Evolutionary conservation across 2,113 vertebrate genomes (phyloP).

Genomic region (Brachirus orientalis): DNA sequence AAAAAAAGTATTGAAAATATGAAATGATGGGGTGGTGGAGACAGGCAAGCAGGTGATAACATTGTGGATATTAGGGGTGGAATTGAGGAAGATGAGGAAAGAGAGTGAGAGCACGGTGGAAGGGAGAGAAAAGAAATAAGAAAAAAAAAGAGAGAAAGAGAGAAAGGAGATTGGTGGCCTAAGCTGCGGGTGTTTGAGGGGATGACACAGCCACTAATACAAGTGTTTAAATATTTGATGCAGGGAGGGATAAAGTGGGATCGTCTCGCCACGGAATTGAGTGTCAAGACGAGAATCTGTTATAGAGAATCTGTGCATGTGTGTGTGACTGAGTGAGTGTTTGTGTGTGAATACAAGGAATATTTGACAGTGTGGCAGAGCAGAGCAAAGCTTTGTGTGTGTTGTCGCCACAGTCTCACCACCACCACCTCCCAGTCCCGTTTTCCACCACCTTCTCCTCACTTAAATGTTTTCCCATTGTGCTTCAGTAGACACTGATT

Average conservation of each 20-base stretch:
- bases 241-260: constrained; percentile 98
- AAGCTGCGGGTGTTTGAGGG: constrained; percentile 91
- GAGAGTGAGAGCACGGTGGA: constrained; percentile 61
- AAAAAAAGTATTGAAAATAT: constrained; percentile 85
- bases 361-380: constrained; percentile 70
- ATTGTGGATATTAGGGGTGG: constrained; percentile 91
- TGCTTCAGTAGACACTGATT: constrained; percentile 96
- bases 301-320: constrained; percentile 93
- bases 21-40: constrained; percentile 88
- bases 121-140: constrained; percentile 65
- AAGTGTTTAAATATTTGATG: constrained; percentile 99
- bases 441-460: constrained; percentile 79
- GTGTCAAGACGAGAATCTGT: constrained; percentile 99
- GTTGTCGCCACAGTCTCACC: constrained; percentile 84
- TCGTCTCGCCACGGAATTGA: constrained; percentile 99
- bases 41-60: constrained; percentile 93
- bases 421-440: constrained; percentile 10
- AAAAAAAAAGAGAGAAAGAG: constrained; percentile 31
- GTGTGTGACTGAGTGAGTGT: constrained; percentile 42
- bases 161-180: constrained; percentile 82
- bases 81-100: constrained; percentile 76
- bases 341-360: constrained; percentile 52
- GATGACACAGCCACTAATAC: constrained; percentile 98
- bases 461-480: constrained; percentile 97
- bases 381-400: constrained; percentile 90